Base-by-base conservation (phyloP, 2,888 invertebrate genomes). In the Timema cristinae region DNA sequence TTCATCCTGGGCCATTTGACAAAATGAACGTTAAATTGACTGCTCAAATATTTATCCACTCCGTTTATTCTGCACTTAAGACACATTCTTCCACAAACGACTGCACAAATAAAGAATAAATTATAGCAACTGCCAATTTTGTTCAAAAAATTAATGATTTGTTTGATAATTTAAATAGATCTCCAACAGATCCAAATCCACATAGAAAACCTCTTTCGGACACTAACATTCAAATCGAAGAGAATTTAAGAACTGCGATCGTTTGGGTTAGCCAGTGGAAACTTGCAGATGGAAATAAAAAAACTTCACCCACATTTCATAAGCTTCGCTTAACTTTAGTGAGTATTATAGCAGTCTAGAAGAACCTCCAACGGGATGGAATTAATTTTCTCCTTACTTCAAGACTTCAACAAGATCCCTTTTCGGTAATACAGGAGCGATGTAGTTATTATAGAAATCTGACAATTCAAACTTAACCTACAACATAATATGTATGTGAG, bases 1-100 rank as follows among this genome's bases (percentile, higher is more conserved):
- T 78, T 7, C 63, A 73, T 66, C 77, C 77, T 9, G 74, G 74
- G 50, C 67, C 72, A n/a, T 78, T 77, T 72, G 74, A 77, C 67
- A 75, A 75, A 68, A 77, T 78, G 76, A 75, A 72, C 63, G 76
- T 77, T 32, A 73, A 71, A 32, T 73, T 75, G 47, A 78, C 77
- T 8, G 71, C 76, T 0, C 78, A 78, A 75, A 69, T 77, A 68
- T 78, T 78, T 50, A 78, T 78, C 73, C 75, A 75, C 32, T 73
- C 77, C 1, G 74, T 77, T 8, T 68, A 73, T 11, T 70, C 76
- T 47, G 77, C 63, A 11, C 63, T 63, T 32, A 63, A 16, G 63
- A 32, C 63, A 63, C 13, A 63, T 32, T 7, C 63, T 1, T 47
- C 63, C 13, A 48, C 48, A n/a, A 16, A 32, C 63, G 16, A 63